A percentile compares a stretch with the other conserved stretches of the same genome.
Evolutionary conservation across 2,797 vertebrate species (phyloP).

Genomic region (Masticophis lateralis): DNA sequence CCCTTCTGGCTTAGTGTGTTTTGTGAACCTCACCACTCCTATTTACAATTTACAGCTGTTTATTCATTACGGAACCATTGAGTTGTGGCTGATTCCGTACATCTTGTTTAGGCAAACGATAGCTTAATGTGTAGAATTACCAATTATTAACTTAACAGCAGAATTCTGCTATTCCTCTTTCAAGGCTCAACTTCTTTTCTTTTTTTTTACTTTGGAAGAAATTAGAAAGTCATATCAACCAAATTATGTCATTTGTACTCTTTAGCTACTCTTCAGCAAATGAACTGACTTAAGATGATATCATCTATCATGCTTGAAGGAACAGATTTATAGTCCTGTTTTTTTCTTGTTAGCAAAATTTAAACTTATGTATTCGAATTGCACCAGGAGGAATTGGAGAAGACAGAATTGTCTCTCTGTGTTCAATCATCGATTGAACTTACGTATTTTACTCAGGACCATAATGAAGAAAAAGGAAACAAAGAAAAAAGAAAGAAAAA

Average conservation of each 20-base stretch:
- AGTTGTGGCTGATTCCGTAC: not conserved
- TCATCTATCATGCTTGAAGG: not conserved
- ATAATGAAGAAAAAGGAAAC: not conserved
- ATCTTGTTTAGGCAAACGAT: not conserved
- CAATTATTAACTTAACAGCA: not conserved
- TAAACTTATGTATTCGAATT: not conserved
- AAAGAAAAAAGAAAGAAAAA: not conserved
- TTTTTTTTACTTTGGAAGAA: not conserved
- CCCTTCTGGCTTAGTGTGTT: not conserved
- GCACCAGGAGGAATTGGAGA: not conserved
- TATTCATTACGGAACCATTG: not conserved
- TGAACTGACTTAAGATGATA: not conserved
- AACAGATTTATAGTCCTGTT: not conserved
- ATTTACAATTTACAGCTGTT: not conserved
- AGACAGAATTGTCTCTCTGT: not conserved
- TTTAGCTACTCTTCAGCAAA: not conserved
- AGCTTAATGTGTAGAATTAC: not conserved
- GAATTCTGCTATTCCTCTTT: not conserved
- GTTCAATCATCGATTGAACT: not conserved
- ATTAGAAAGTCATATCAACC: not conserved
- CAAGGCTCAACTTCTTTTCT: not conserved
- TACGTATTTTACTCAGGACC: not conserved
- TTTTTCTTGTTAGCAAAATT: not conserved
- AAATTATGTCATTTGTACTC: not conserved
- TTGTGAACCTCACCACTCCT: not conserved